Base-by-base conservation (phyloP, 1,140 invertebrate genomes). In the Cotesia glomerata region DNA sequence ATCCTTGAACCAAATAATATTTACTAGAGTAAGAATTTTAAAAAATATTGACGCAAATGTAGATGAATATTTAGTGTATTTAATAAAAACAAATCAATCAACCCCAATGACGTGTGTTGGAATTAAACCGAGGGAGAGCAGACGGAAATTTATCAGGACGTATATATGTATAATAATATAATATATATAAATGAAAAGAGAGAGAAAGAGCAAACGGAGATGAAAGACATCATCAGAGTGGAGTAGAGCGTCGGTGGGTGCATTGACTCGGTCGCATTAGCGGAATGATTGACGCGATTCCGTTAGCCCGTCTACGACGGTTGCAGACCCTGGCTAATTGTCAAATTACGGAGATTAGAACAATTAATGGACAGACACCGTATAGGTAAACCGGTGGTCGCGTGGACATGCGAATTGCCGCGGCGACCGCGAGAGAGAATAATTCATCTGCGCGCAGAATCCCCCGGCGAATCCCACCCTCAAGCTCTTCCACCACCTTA, bases 321-420 rank as follows among this genome's bases (percentile, higher is more conserved):
- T 52, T 45, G 51, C 63, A 65, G 34, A 18, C 65, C 39, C 51
- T 59, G 71, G 72, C 77, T 78, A 77, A 81, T 81, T 81, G 79
- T 81, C 79, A 80, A 81, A 79, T 79, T 79, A 79, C 77, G 74
- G 75, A 77, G 76, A 78, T 79, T 76, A 75, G 75, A 78, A 77
- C 74, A 78, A 71, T 74, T 79, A 77, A 79, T 79, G 78, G 77
- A 75, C 74, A 75, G 71, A 72, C 56, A 72, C 67, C 63, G 39
- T 45, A 32, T 51, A 54, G 61, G 49, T 45, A 70, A 74, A 52
- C 70, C 34, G 9, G 62, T 65, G 58, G 58, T 39, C 36, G 51
- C 26, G 49, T 18, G 62, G 45, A 68, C 16, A 66, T 67, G 54
- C 51, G 49, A 62, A 51, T 66, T 63, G 16, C 61, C 51, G 39